Evolutionary conservation across 2,888 invertebrate genomes (phyloP), one percentile per base, ranked within the genome.

Genomic region (Micoletzkya japonica): DNA sequence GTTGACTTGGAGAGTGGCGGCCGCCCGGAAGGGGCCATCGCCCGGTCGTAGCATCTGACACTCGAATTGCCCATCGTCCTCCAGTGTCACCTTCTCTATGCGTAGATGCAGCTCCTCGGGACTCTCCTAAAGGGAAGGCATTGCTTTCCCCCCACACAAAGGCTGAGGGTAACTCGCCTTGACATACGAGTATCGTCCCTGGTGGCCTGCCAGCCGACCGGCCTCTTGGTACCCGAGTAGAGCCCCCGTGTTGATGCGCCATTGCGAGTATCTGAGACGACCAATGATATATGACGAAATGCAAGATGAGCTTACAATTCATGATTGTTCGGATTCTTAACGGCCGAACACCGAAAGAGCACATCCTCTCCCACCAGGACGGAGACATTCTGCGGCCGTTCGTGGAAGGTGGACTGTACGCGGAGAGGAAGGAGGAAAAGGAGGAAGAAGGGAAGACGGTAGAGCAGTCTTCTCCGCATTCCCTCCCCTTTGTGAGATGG

Each of bases 21-120:
- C 71, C 4, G 81, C 78, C 26, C 83, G 72, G 50, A 81, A 77
- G 1, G 81, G 81, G 17, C 80, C 81, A 32, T 73, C 75, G 30
- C 74, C 76, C 20, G 78, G 77, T 56, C 78, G 73, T 39, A 83
- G 66, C 80, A 96, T 93, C 90, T 97, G 96, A 87, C 97, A 97
- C 89, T 96, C 94, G 87, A 92, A 97, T 85, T 93, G 92, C 0
- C 93, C 95, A 86, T 96, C 96, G 86, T 97, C 97, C 81, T 91
- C 92, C 59, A 95, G 88, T 56, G 92, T 91, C 10, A 92, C 78
- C 20, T 75, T 66, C 34, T 77, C 76, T 54, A 84, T 84, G 70
- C 76, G 73, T 54, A 84, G 71, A 67, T 82, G 76, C 26, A 84
- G 74, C 64, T 84, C 82, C 57, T 80, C 83, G 3, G 82, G 77